A percentile compares a stretch with the other conserved stretches of the same genome.
phyloP scores from a whole-genome alignment of 2,888 invertebrate genomes.

The Sinodicranocentrus sp. region DNA sequence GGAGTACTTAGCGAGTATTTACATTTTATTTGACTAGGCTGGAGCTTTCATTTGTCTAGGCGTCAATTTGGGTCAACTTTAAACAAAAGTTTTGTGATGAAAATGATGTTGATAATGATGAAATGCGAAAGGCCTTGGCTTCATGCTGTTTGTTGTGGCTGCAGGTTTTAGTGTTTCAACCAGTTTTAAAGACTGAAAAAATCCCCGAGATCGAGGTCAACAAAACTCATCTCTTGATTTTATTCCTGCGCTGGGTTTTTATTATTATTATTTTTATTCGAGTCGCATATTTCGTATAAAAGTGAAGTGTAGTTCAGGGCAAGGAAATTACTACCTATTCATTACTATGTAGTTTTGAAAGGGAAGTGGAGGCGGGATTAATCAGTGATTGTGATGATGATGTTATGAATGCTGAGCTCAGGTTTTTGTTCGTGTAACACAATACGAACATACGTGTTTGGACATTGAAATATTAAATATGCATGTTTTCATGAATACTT shows the following conservation, averaged over 20 bases:
- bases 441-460: not conserved
- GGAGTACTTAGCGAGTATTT: not conserved
- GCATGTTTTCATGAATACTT: not conserved
- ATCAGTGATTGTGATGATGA: conserved; percentile 32
- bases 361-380: conserved; percentile 57
- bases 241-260: not conserved
- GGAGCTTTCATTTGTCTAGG: conserved; percentile 33
- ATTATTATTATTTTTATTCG: conserved; percentile 19
- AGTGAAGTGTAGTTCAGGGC: conserved; percentile 44
- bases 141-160: conserved; percentile 20
- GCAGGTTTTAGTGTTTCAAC: conserved; percentile 58
- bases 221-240: conserved; percentile 27
- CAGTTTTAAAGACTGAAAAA: conserved; percentile 37
- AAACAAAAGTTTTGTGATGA: conserved; percentile 46
- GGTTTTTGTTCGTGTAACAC: conserved; percentile 9
- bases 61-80: conserved; percentile 43
- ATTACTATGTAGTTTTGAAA: conserved; percentile 36
- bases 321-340: conserved; percentile 26
- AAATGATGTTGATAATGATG: conserved; percentile 19
- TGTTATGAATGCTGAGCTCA: not conserved
- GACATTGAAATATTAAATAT: conserved; percentile 3
- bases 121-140: conserved; percentile 48
- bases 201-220: conserved; percentile 53
- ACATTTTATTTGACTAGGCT: not conserved
- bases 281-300: conserved; percentile 16